Conservation (phyloP, 2,797 vertebrate species). For the Micrastur ruficollis region DNA sequence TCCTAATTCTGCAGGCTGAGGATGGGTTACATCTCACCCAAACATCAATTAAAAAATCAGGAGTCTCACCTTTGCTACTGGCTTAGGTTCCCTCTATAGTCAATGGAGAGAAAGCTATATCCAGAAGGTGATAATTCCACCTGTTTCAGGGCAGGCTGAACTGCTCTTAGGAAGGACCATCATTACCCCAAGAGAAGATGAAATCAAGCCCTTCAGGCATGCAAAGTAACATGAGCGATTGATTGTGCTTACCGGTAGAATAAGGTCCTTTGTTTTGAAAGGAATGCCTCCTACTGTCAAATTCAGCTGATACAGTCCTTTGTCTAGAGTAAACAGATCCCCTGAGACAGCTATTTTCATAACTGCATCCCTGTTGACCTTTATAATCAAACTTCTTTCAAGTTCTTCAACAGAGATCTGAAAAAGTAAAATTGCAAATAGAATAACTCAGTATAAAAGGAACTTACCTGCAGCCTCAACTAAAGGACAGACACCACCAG, state of each 20-base stretch:
- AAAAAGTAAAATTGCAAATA: neutral
- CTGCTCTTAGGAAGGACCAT: neutral
- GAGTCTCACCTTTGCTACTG: neutral
- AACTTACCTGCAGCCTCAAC: neutral
- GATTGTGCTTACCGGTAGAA: slow-evolving; percentile 80
- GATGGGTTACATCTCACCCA: neutral
- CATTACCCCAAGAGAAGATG: neutral
- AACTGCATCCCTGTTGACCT: slow-evolving; percentile 93
- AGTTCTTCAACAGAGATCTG: slow-evolving; percentile 96
- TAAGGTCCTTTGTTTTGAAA: slow-evolving; percentile 85
- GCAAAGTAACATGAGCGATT: neutral
- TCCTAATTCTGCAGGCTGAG: neutral
- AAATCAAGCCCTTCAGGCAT: neutral
- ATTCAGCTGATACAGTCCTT: slow-evolving; percentile 92
- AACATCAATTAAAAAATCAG: neutral
- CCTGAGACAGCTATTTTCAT: slow-evolving; percentile 96
- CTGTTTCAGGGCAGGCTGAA: neutral
- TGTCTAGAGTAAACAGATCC: slow-evolving; percentile 86
- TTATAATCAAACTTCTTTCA: slow-evolving; percentile 88
- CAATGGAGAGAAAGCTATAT: neutral
- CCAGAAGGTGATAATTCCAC: neutral
- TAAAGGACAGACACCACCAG: neutral
- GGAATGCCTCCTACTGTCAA: slow-evolving; percentile 94
- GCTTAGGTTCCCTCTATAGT: neutral
- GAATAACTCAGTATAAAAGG: neutral